Conservation (phyloP, 2,888 invertebrate genomes). For the Aspidiotus destructor region DNA sequence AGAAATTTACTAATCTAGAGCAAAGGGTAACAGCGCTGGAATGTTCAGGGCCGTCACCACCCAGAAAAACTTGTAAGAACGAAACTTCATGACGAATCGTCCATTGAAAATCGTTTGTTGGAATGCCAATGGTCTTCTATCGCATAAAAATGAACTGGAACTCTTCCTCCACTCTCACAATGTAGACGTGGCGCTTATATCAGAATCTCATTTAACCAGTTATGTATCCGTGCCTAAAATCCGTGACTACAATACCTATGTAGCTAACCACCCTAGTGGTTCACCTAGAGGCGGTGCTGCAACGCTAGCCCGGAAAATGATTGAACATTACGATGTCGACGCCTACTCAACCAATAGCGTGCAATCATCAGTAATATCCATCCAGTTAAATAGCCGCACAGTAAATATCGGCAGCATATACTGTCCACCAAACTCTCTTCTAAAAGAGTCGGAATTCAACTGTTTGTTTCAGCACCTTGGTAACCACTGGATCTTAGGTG, state of each 20-base stretch:
- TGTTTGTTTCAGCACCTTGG: background rate
- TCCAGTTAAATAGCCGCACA: background rate
- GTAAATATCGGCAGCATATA: background rate
- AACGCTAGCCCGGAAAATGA: background rate
- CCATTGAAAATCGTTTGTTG: background rate
- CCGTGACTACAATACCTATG: background rate
- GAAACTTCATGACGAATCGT: background rate
- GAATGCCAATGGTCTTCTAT: conserved; percentile 1
- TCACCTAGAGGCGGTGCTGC: background rate
- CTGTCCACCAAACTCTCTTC: background rate
- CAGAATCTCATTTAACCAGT: background rate
- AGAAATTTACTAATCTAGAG: conserved; percentile 7
- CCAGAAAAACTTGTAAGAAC: background rate
- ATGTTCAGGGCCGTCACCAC: background rate
- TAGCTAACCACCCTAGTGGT: background rate
- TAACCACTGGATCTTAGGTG: conserved; percentile 1
- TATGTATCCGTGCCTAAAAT: background rate
- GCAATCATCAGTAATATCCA: background rate
- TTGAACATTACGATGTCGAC: background rate
- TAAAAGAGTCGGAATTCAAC: background rate
- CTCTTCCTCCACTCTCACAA: background rate
- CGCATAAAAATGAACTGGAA: background rate
- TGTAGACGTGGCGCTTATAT: background rate
- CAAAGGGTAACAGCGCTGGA: background rate
- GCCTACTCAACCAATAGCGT: background rate